phyloP scores from a whole-genome alignment of 92 coral and sea anemone species.

The Epizoanthus stellaris region DNA sequence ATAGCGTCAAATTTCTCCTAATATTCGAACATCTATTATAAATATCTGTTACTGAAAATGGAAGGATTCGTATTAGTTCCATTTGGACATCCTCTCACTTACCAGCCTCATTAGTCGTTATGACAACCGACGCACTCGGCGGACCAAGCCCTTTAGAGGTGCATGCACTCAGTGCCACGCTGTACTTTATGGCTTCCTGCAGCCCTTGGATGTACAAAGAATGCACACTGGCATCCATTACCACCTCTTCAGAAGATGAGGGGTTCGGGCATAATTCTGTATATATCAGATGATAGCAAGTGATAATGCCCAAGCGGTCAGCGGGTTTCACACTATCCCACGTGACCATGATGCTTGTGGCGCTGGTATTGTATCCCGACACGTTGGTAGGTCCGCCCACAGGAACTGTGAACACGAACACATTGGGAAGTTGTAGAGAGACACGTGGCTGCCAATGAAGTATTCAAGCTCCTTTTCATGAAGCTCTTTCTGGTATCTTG shows the following conservation, averaged over 20 bases:
- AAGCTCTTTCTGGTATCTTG: no score
- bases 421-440: no score
- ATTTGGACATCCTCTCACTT: neutral
- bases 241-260: neutral
- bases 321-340: conserved; percentile 2
- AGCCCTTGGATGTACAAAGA: conserved; percentile 15
- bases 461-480: no score
- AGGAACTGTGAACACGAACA: neutral
- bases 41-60: neutral
- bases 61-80: neutral
- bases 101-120: conserved; percentile 11
- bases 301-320: neutral
- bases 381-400: neutral
- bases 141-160: conserved; percentile 26
- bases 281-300: conserved; percentile 11
- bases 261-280: neutral
- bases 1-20: no score
- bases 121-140: neutral
- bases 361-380: conserved; percentile 1
- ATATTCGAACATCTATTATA: no score
- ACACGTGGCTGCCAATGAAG: no score
- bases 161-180: conserved; percentile 10
- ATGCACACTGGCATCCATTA: neutral
- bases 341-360: conserved; percentile 11
- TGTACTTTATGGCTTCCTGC: neutral